These are phyloP conservation scores for Gymnodraco acuticeps DNA, from an alignment of 2,797 vertebrate species.

Conservation along the genomic window DNA sequence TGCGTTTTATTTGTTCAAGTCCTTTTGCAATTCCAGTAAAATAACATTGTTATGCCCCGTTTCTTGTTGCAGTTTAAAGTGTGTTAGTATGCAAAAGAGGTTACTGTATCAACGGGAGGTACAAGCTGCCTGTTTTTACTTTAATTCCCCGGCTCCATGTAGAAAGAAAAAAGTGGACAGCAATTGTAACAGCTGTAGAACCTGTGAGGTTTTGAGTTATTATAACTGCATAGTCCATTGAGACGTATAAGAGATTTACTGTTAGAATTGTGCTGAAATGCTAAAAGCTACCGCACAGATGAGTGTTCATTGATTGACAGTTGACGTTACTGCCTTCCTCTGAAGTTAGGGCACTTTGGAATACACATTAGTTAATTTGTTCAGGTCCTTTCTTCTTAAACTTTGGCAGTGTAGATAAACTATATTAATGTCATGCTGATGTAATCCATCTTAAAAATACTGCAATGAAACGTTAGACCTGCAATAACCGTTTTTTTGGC, in stretches of 20 bases:
- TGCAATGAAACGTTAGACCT: neutral
- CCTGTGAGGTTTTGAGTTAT: neutral
- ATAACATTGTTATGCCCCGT: neutral
- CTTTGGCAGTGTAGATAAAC: neutral
- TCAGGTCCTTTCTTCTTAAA: neutral
- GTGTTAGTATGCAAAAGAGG: constrained; percentile 21
- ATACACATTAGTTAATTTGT: constrained; percentile 19
- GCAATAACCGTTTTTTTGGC: neutral
- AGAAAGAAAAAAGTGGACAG: neutral
- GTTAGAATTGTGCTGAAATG: neutral
- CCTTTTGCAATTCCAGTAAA: constrained; percentile 7
- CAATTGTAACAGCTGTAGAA: neutral
- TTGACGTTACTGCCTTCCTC: neutral
- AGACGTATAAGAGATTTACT: neutral
- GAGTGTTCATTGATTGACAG: neutral
- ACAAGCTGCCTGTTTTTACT: neutral
- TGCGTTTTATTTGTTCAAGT: neutral
- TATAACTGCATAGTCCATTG: neutral
- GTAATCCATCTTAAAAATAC: neutral
- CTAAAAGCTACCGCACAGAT: neutral
- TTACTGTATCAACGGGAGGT: neutral
- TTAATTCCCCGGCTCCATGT: neutral
- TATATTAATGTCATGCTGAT: neutral
- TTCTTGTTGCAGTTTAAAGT: constrained; percentile 6
- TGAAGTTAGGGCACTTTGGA: neutral